These are phyloP conservation scores for Drosophila truncata DNA, from an alignment of 1,140 invertebrate species.

Conservation along the genomic window DNA sequence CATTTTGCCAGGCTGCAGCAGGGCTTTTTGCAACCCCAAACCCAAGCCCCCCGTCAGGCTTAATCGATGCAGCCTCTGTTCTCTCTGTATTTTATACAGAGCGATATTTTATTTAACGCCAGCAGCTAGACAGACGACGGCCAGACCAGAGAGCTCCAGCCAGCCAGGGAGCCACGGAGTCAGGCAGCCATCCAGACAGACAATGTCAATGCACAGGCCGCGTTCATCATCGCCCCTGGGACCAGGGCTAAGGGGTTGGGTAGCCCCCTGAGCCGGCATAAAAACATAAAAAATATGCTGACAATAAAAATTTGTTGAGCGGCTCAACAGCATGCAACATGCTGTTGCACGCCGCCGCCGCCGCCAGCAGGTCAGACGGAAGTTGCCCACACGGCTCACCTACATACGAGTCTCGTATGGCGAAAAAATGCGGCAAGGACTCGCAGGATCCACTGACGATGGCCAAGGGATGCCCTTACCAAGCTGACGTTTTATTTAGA, in stretches of 20 bases:
- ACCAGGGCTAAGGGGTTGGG: not conserved
- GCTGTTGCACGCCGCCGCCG: constrained; percentile 64
- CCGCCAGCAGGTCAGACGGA: constrained; percentile 55
- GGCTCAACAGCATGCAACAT: constrained; percentile 79
- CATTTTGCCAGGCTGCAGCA: constrained; percentile 58
- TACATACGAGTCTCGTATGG: constrained; percentile 30
- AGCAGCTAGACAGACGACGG: constrained; percentile 53
- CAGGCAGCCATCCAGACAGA: constrained; percentile 25
- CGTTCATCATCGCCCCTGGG: constrained; percentile 65
- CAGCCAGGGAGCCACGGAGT: constrained; percentile 4
- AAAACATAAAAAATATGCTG: constrained; percentile 81
- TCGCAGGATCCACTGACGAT: not conserved
- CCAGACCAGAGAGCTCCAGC: constrained; percentile 29
- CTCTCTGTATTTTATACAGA: constrained; percentile 60
- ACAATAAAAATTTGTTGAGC: constrained; percentile 81
- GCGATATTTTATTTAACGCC: constrained; percentile 81
- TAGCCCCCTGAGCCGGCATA: constrained; percentile 40
- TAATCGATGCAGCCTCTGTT: constrained; percentile 71
- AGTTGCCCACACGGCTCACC: constrained; percentile 45
- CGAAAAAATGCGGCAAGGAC: constrained; percentile 1
- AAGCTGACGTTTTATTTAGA: not conserved
- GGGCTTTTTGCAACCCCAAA: constrained; percentile 27
- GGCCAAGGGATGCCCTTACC: constrained; percentile 2
- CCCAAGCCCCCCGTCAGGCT: constrained; percentile 48
- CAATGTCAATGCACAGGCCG: constrained; percentile 74